Evolutionary conservation across 2,888 invertebrate genomes (phyloP).

Genomic region (Cancer borealis): DNA sequence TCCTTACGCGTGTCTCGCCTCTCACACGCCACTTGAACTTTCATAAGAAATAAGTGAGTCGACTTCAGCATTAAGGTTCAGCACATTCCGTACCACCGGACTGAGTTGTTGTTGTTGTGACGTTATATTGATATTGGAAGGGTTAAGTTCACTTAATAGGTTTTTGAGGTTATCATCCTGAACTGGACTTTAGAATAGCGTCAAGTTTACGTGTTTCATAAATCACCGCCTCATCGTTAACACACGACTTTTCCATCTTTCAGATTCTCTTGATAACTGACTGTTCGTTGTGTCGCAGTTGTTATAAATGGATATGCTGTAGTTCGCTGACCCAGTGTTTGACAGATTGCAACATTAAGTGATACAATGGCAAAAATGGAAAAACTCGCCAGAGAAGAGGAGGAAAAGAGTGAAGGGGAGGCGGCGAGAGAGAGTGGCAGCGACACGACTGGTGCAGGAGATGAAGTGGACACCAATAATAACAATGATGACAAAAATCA

Average conservation of each 20-base stretch:
- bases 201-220: not conserved
- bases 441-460: constrained; percentile 26
- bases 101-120: constrained; percentile 22
- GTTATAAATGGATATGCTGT: not conserved
- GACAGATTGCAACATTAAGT: not conserved
- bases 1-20: constrained; percentile 26
- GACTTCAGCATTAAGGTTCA: not conserved
- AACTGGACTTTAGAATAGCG: not conserved
- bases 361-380: constrained; percentile 53
- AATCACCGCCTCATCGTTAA: constrained; percentile 1
- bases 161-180: not conserved
- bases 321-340: constrained; percentile 30
- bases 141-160: not conserved
- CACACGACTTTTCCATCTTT: constrained; percentile 25
- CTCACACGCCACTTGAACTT: constrained; percentile 34
- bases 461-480: constrained; percentile 59
- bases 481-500: constrained; percentile 56
- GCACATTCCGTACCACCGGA: not conserved
- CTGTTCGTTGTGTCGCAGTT: not conserved
- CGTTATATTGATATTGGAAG: not conserved
- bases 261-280: not conserved
- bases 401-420: constrained; percentile 15
- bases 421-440: constrained; percentile 20
- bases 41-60: constrained; percentile 41
- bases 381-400: constrained; percentile 5